Conservation (phyloP, 1,140 invertebrate genomes). For the Heliconius nattereri region DNA sequence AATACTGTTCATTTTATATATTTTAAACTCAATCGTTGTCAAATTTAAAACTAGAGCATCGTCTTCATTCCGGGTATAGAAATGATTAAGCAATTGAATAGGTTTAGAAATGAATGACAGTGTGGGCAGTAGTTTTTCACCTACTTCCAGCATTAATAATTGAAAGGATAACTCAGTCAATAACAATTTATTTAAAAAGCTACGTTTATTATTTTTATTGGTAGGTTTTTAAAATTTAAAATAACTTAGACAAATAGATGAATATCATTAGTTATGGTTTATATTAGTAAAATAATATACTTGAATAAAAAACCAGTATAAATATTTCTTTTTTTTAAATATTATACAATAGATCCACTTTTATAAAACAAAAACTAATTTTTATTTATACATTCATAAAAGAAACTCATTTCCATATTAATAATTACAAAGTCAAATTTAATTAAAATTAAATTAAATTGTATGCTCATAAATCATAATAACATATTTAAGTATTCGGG, state of each 20-base stretch:
- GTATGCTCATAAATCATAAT: background rate
- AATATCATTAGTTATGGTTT: too few species aligned
- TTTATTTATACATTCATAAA: background rate
- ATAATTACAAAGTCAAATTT: background rate
- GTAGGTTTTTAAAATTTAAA: too few species aligned
- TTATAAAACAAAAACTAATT: background rate
- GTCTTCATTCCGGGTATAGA: background rate
- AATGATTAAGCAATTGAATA: background rate
- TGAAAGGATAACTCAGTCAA: too few species aligned
- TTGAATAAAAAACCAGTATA: too few species aligned
- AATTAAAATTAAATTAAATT: background rate
- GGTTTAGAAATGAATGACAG: background rate
- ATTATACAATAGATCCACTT: background rate
- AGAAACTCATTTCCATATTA: background rate
- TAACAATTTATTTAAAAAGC: too few species aligned
- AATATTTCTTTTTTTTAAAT: background rate
- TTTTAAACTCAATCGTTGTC: too few species aligned
- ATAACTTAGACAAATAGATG: too few species aligned
- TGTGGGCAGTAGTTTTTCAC: background rate
- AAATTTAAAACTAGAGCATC: too few species aligned
- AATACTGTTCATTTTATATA: too few species aligned
- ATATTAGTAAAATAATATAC: too few species aligned
- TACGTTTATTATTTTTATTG: too few species aligned
- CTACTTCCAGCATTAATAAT: background rate
- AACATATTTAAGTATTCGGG: background rate